Evolutionary conservation across 2,797 vertebrate genomes (phyloP), one percentile per base, ranked within the genome.

Genomic region (Varecia variegata): DNA sequence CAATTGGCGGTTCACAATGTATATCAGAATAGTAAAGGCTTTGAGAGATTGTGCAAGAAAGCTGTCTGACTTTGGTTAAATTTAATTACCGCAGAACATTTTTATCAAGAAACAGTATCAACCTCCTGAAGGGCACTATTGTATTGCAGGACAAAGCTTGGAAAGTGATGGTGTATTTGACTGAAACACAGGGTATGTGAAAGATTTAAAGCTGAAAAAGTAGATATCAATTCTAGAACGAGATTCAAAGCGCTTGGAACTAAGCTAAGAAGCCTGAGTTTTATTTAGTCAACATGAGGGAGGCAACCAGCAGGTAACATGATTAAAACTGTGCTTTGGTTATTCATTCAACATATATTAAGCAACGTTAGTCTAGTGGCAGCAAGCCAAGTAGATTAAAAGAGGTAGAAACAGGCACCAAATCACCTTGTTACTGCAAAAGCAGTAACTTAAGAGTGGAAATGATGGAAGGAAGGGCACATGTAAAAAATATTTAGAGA

Each of bases 21-120:
- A 32, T 45, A 23, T 85, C 58, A 60, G 74, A 87, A 96, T 52
- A 95, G 50, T 32, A 74, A 96, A 94, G 77, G 62, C 90, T 97
- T 67, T 96, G 91, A 96, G 70, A 94, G 56, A 43, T 77, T 88
- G 21, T 35, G 7, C 40, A 79, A 91, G 85, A 52, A 90, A 73
- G 17, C 58, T 58, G 35, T 68, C 86, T 73, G 74, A 92, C 79
- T 62, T 27, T 84, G 62, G 90, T 73, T 73, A 70, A 81, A 95
- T 79, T 93, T 83, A 91, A 94, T 91, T 80, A 93, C 70, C 79
- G 52, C 68, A 91, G 45, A 83, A 32, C 7, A 1, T 60, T 87
- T 86, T 91, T 84, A 67, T 76, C 68, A 62, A 95, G 73, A 60
- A 93, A 70, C 25, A 76, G 54, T 73, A 95, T 93, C 80, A 82